A percentile compares a stretch with the other conserved stretches of the same genome.
phyloP scores from a whole-genome alignment of 2,888 invertebrate species.

The Tetragonula carbonaria region DNA sequence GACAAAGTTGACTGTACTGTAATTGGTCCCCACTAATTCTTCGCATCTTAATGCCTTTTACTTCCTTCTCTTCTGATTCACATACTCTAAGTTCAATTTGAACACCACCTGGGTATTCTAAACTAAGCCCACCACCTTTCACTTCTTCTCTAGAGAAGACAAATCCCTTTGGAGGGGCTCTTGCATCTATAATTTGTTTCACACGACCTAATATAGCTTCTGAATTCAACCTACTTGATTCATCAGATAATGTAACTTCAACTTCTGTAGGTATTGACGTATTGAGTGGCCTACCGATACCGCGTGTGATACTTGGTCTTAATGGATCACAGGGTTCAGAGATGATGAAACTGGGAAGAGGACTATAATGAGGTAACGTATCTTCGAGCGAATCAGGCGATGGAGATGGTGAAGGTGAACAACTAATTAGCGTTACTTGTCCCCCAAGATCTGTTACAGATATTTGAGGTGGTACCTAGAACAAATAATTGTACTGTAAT shows the following conservation, averaged over 20 bases:
- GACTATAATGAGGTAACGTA: constrained; percentile 78
- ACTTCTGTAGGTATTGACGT: constrained; percentile 83
- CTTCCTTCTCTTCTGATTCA: constrained; percentile 89
- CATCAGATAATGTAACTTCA: constrained; percentile 91
- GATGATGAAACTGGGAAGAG: constrained; percentile 87
- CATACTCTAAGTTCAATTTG: constrained; percentile 94
- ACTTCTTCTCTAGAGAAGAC: constrained; percentile 85
- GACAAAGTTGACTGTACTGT: constrained; percentile 94
- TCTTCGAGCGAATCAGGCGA: constrained; percentile 82
- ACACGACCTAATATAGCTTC: constrained; percentile 92
- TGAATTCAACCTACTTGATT: constrained; percentile 92
- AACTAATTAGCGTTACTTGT: constrained; percentile 91
- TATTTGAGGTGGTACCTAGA: constrained; percentile 90
- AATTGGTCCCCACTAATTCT: constrained; percentile 95
- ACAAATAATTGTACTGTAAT: constrained; percentile 9
- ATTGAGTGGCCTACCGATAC: constrained; percentile 87
- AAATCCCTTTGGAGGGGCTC: constrained; percentile 89
- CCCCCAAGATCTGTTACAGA: constrained; percentile 96
- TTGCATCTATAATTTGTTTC: constrained; percentile 91
- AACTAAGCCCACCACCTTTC: constrained; percentile 85
- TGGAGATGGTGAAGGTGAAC: constrained; percentile 88
- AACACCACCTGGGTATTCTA: constrained; percentile 93
- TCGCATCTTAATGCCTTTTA: constrained; percentile 93
- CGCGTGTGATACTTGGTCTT: constrained; percentile 92
- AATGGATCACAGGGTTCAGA: constrained; percentile 90